phyloP scores from a whole-genome alignment of 2,888 invertebrate genomes.

The Lithophane socia region DNA sequence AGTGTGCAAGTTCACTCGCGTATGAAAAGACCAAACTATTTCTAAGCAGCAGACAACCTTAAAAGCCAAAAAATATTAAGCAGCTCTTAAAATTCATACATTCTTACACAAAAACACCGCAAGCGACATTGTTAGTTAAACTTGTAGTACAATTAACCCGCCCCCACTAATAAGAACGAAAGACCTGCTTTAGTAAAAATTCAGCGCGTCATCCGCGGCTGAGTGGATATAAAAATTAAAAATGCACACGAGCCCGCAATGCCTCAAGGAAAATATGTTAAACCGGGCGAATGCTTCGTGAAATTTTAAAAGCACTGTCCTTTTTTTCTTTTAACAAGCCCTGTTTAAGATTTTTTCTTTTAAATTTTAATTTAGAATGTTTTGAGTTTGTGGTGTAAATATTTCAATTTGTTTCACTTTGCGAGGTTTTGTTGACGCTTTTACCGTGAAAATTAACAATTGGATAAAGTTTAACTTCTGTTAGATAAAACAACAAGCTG shows the following conservation, averaged over 20 bases:
- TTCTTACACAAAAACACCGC: constrained; percentile 51
- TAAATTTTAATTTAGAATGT: constrained; percentile 56
- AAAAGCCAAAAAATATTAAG: constrained; percentile 42
- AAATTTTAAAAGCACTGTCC: constrained; percentile 77
- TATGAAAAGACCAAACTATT: constrained; percentile 8
- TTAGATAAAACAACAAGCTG: constrained; percentile 15
- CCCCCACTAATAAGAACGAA: constrained; percentile 84
- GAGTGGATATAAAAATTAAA: constrained; percentile 87
- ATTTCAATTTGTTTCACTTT: constrained; percentile 45
- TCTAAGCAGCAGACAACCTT: constrained; percentile 11
- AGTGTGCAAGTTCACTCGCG: background rate
- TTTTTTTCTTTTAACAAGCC: constrained; percentile 67
- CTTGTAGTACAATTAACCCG: constrained; percentile 79
- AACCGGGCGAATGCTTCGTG: constrained; percentile 74
- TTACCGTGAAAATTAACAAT: constrained; percentile 20
- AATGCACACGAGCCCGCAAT: constrained; percentile 84
- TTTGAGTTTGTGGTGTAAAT: constrained; percentile 48
- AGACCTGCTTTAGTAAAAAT: constrained; percentile 86
- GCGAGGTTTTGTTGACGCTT: constrained; percentile 13
- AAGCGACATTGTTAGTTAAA: constrained; percentile 67
- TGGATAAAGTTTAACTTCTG: constrained; percentile 8
- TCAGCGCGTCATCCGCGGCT: constrained; percentile 84
- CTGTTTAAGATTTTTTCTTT: constrained; percentile 61
- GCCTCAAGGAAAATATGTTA: constrained; percentile 87
- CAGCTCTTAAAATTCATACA: constrained; percentile 53